Percentiles rank a stretch among this genome's conserved stretches.
Evolutionary conservation across 92 coral and sea anemone species (phyloP).

Genomic region (Porites lobata): DNA sequence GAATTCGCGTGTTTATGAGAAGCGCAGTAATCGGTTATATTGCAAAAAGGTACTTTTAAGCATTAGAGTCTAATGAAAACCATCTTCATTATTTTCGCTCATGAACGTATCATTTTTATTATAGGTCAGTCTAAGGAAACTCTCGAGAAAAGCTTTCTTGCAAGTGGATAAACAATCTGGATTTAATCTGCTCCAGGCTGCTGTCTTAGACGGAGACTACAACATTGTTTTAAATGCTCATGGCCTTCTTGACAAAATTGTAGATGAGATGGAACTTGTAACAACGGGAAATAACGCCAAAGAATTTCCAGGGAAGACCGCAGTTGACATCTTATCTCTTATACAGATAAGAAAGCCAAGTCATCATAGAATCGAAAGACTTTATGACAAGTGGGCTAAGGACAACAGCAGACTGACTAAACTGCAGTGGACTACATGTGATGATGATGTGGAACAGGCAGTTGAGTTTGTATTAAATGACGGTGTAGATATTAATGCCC

Average conservation of each 20-base stretch:
- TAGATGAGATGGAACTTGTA: too few species aligned
- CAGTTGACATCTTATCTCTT: neutral
- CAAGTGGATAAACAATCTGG: neutral
- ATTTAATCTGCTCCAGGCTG: neutral
- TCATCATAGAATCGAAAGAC: neutral
- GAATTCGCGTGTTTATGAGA: too few species aligned
- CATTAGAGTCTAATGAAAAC: too few species aligned
- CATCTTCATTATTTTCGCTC: too few species aligned
- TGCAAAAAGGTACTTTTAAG: too few species aligned
- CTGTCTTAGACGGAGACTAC: neutral
- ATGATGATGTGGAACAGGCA: neutral
- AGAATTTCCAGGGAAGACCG: too few species aligned
- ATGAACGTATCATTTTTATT: too few species aligned
- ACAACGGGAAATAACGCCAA: too few species aligned
- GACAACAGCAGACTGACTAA: neutral
- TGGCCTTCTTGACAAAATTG: neutral
- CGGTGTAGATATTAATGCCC: neutral
- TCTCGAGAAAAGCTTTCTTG: neutral
- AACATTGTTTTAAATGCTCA: neutral
- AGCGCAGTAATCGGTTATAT: too few species aligned
- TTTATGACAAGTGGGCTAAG: neutral
- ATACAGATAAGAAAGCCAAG: neutral
- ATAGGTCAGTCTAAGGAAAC: neutral
- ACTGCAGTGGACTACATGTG: neutral
- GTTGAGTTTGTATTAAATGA: neutral